A percentile compares a stretch with the other conserved stretches of the same genome.
phyloP scores from a whole-genome alignment of 2,888 invertebrate species.

The Parnassius apollo region DNA sequence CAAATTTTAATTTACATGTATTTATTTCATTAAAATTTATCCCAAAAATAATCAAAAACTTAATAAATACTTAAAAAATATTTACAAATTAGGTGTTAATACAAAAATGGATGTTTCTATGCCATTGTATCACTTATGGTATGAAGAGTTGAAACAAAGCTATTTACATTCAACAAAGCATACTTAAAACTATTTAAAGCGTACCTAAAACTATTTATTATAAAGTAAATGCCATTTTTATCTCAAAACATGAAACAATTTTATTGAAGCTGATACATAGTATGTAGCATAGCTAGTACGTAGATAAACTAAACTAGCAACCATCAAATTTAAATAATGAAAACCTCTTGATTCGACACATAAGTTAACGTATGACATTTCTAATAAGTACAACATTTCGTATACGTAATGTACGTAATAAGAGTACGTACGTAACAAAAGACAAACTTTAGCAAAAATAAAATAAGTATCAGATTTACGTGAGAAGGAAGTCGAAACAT shows the following conservation, averaged over 20 bases:
- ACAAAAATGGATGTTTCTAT: neutral
- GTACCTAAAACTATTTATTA: conserved; percentile 29
- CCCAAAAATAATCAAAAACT: neutral
- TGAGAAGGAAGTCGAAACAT: conserved; percentile 57
- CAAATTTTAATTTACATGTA: conserved; percentile 1
- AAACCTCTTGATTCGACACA: no score
- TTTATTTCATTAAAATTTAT: conserved; percentile 4
- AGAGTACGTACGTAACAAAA: no score
- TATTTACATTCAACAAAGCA: conserved; percentile 35
- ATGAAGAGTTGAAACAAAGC: neutral
- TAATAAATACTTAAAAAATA: conserved; percentile 32
- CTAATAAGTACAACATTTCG: no score
- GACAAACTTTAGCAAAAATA: no score
- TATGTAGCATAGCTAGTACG: no score
- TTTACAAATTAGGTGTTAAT: conserved; percentile 20
- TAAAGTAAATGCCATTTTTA: conserved; percentile 42
- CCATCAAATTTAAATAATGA: no score
- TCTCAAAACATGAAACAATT: neutral
- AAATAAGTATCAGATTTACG: conserved; percentile 41
- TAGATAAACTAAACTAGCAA: no score
- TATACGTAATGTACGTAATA: no score
- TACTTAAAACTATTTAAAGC: conserved; percentile 29
- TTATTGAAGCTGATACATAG: no score
- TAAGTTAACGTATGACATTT: no score
- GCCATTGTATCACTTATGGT: neutral